A percentile compares a stretch with the other conserved stretches of the same genome.
Evolutionary conservation across 2,113 vertebrate genomes (phyloP).

Genomic region (Fregata magnificens): DNA sequence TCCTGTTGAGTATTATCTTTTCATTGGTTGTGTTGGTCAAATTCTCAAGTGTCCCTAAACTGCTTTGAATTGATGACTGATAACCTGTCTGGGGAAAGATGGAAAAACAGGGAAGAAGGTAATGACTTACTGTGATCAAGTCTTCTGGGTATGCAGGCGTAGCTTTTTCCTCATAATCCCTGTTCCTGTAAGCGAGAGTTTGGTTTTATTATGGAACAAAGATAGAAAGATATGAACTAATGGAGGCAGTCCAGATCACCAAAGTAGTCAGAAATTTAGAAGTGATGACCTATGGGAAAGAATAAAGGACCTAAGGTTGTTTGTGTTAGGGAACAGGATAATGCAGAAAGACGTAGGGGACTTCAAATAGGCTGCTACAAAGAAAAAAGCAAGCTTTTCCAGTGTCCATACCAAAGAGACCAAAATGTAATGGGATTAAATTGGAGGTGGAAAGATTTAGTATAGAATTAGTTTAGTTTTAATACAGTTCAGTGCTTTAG

Average conservation of each 20-base stretch:
- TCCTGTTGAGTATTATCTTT: neutral
- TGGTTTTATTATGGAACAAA: neutral
- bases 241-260: neutral
- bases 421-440: neutral
- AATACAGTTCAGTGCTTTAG: neutral
- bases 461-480: neutral
- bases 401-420: neutral
- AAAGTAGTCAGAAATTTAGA: neutral
- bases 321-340: neutral
- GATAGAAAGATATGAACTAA: neutral
- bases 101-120: neutral
- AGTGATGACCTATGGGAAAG: neutral
- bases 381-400: neutral
- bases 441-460: neutral
- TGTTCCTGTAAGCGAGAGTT: neutral
- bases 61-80: neutral
- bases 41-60: neutral
- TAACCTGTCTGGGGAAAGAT: neutral
- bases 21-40: neutral
- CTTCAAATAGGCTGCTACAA: neutral
- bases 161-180: neutral
- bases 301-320: neutral
- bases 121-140: neutral
- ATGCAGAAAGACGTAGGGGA: neutral
- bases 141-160: neutral